Evolutionary conservation across 2,888 invertebrate species (phyloP), one percentile per base, ranked within the genome.

Genomic region (Synanthedon vespiformis): DNA sequence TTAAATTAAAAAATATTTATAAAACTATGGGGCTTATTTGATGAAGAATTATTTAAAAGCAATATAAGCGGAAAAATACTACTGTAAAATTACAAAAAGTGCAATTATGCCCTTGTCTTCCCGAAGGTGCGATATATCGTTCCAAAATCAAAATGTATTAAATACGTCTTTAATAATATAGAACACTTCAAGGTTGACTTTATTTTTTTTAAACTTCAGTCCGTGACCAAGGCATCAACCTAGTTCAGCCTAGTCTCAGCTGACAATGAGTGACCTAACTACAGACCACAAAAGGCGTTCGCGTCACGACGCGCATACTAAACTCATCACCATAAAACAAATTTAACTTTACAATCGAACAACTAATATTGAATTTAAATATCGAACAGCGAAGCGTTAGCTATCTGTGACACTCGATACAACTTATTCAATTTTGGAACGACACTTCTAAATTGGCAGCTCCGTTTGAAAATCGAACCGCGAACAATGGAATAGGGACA

Each of bases 241-340:
- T 52, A 40, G 40, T 48, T 49, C 40, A n/a, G 54, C 44, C 55
- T 54, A 53, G 56, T 56, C 34, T 55, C 34, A 53, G 53, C 52
- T 59, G 61, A 62, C 68, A 68, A 65, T 65, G 61, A 59, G 53
- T 50, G 59, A 48, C 58, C 58, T 61, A 60, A 53, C 57, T 54
- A 56, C 55, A 55, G 53, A 51, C 14, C 40, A 53, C 56, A 59
- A 57, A 55, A 58, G 61, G 53, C 55, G 57, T 16, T 8, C 27
- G 5, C 40, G 44, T 50, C 13, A 52, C 50, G 49, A 27, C 48
- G 4, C 48, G 57, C 57, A 57, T 57, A 57, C 54, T 54, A 55
- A 57, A 57, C 55, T 53, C 53, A 48, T 44, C 40, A 16, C 14
- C 48, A 41, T 16, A 49, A 40, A 18, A 40, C 54, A 49, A 54